A percentile compares a stretch with the other conserved stretches of the same genome.
These are phyloP conservation scores for Crotalus horridus DNA, from an alignment of 2,113 vertebrate genomes.

Conservation along the genomic window DNA sequence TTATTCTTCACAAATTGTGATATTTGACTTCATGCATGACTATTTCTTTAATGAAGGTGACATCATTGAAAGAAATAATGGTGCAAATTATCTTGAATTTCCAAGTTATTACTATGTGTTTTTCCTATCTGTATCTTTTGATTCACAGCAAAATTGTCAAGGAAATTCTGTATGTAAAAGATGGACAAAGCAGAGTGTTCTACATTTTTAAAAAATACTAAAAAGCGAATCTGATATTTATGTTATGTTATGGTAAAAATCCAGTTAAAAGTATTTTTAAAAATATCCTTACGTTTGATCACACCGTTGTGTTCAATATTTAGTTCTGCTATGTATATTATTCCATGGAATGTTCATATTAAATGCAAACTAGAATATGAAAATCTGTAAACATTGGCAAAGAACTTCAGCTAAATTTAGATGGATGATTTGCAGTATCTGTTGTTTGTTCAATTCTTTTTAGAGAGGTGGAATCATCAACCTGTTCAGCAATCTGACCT, in stretches of 20 bases:
- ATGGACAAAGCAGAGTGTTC: conserved; percentile 56
- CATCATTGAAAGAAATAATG: conserved; percentile 12
- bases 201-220: conserved; percentile 64
- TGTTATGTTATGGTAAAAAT: conserved; percentile 71
- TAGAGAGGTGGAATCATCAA: conserved; percentile 70
- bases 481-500: conserved; percentile 73
- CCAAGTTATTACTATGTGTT: conserved; percentile 49
- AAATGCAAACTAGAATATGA: conserved; percentile 83
- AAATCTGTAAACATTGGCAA: conserved; percentile 83
- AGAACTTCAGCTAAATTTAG: conserved; percentile 82
- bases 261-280: conserved; percentile 72
- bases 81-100: conserved; percentile 15
- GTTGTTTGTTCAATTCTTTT: conserved; percentile 76
- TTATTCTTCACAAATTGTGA: not conserved
- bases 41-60: conserved; percentile 17
- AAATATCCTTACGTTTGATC: conserved; percentile 75
- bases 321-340: conserved; percentile 82
- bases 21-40: not conserved
- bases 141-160: conserved; percentile 51
- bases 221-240: conserved; percentile 64
- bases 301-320: conserved; percentile 79
- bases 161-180: conserved; percentile 53
- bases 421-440: conserved; percentile 80
- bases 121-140: conserved; percentile 40
- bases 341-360: conserved; percentile 79